Percentiles rank a stretch among this genome's conserved stretches.
phyloP scores from a whole-genome alignment of 53 echinoderm and acorn worm genomes.

The Luidia sarsii region DNA sequence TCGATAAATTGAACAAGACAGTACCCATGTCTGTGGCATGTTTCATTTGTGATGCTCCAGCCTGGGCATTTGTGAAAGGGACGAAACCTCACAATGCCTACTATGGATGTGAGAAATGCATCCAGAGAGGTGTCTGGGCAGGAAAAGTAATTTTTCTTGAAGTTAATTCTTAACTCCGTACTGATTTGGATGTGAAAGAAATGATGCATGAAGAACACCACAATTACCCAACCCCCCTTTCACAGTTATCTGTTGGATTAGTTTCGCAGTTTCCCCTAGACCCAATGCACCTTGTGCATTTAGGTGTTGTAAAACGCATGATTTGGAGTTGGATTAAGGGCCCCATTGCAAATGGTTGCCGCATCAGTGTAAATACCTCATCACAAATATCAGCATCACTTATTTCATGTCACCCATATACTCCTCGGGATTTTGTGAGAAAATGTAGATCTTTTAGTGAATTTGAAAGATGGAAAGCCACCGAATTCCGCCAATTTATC shows the following conservation, averaged over 20 bases:
- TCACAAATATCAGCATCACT: slow-evolving; percentile 35
- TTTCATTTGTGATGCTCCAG: slow-evolving; percentile 67
- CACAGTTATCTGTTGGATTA: slow-evolving; percentile 43
- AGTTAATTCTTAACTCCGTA: slow-evolving; percentile 27
- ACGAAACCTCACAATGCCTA: slow-evolving; percentile 52
- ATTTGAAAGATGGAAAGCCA: slow-evolving; percentile 65
- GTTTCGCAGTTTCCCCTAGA: slow-evolving; percentile 58
- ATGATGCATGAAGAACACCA: slow-evolving; percentile 60
- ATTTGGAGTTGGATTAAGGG: slow-evolving; percentile 66
- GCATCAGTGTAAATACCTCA: slow-evolving; percentile 37
- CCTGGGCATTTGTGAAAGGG: slow-evolving; percentile 58
- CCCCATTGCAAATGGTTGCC: slow-evolving; percentile 41
- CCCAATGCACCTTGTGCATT: slow-evolving; percentile 67
- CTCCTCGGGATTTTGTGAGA: slow-evolving; percentile 31
- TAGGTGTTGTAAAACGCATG: slow-evolving; percentile 60
- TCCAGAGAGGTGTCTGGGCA: slow-evolving; percentile 43
- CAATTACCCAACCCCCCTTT: slow-evolving; percentile 31
- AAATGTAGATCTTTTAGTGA: slow-evolving; percentile 24
- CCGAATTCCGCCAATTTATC: slow-evolving; percentile 55
- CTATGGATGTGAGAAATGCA: slow-evolving; percentile 60
- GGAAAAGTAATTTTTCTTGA: slow-evolving; percentile 51
- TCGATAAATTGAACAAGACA: neutral
- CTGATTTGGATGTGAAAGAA: slow-evolving; percentile 40
- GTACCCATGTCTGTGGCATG: neutral
- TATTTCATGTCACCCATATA: slow-evolving; percentile 43